Percentiles rank a stretch among this genome's conserved stretches.
Conservation (phyloP, 2,888 invertebrate species). For the Geotrupes spiniger region DNA sequence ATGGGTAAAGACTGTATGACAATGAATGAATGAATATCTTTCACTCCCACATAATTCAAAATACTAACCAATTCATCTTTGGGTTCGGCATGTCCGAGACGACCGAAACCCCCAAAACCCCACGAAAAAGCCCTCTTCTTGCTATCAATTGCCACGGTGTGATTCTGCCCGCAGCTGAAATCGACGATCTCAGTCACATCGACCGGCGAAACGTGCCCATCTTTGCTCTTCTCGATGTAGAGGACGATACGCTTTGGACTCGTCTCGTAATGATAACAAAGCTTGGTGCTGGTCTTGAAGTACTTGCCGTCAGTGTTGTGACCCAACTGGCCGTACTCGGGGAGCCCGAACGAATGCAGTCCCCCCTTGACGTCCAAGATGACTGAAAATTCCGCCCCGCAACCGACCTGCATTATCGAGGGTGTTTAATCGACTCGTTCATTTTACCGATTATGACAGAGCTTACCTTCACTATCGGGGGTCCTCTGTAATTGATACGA, state of each 20-base stretch:
- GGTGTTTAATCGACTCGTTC: no score
- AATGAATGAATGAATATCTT: no score
- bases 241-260: constrained; percentile 80
- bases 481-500: constrained; percentile 71
- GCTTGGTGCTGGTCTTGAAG: constrained; percentile 84
- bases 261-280: constrained; percentile 82
- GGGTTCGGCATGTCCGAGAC: constrained; percentile 89
- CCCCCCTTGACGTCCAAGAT: constrained; percentile 87
- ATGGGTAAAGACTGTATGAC: no score
- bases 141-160: constrained; percentile 86
- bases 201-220: constrained; percentile 78
- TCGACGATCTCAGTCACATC: constrained; percentile 85
- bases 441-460: background rate
- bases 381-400: constrained; percentile 91
- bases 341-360: constrained; percentile 86
- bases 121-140: constrained; percentile 88
- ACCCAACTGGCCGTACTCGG: constrained; percentile 89
- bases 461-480: constrained; percentile 80
- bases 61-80: constrained; percentile 83
- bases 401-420: constrained; percentile 61
- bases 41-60: no score
- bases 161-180: constrained; percentile 88
- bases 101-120: constrained; percentile 95
- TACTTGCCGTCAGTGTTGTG: constrained; percentile 95
- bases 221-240: constrained; percentile 85